phyloP scores from a whole-genome alignment of 2,888 invertebrate genomes.

The Malthinus seriepunctatus region DNA sequence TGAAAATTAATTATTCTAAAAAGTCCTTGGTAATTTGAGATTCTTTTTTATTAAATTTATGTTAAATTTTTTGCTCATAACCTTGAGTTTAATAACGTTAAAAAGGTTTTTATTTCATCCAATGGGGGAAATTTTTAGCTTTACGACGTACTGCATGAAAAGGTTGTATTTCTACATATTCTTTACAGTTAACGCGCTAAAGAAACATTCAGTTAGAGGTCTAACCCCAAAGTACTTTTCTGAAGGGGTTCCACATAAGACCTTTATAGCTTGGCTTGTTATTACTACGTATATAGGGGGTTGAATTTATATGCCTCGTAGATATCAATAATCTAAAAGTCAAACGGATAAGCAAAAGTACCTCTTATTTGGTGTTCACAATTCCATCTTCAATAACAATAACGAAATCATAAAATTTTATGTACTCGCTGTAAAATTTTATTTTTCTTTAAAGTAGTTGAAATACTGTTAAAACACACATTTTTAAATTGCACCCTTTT shows the following conservation, averaged over 20 bases:
- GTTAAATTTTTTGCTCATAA: not conserved
- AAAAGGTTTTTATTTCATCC: constrained; percentile 3
- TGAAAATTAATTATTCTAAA: too few relatives aligned
- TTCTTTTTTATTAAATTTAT: too few relatives aligned
- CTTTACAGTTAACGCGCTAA: constrained; percentile 18
- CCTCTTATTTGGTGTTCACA: constrained; percentile 12
- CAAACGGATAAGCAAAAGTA: constrained; percentile 19
- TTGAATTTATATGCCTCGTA: constrained; percentile 26
- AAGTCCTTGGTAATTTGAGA: too few relatives aligned
- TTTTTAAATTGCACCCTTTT: too few relatives aligned
- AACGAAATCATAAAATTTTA: not conserved
- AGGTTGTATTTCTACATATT: constrained; percentile 23
- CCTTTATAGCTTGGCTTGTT: constrained; percentile 28
- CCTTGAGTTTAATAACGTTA: not conserved
- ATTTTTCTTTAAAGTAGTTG: too few relatives aligned
- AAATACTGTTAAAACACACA: too few relatives aligned
- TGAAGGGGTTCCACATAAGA: constrained; percentile 15
- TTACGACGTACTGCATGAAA: constrained; percentile 20
- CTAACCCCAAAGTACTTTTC: constrained; percentile 7
- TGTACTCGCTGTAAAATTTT: too few relatives aligned
- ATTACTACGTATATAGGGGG: constrained; percentile 23
- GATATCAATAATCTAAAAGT: constrained; percentile 28
- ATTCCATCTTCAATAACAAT: constrained; percentile 4
- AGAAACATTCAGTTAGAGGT: constrained; percentile 16
- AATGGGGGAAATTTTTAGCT: constrained; percentile 11